Evolutionary conservation across 2,888 invertebrate genomes (phyloP).

Genomic region (Hermaeophaga mercurialis): DNA sequence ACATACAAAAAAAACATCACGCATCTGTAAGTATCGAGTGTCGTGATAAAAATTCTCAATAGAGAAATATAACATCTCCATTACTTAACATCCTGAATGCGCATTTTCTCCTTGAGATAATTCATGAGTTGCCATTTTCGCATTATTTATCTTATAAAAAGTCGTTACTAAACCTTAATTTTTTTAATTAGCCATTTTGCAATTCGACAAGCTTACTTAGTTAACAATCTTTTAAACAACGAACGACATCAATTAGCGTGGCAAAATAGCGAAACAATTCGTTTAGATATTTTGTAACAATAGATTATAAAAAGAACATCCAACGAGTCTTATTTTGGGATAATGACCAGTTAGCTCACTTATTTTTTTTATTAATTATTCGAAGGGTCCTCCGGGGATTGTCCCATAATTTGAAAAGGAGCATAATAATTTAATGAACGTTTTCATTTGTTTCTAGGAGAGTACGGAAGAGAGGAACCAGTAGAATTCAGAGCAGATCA

Average conservation of each 20-base stretch:
- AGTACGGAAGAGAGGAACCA: conserved; percentile 58
- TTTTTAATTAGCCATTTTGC: neutral
- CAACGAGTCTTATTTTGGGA: no score
- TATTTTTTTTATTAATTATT: no score
- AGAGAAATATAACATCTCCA: neutral
- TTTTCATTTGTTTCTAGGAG: conserved; percentile 53
- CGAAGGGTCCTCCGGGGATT: neutral
- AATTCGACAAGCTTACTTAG: conserved; percentile 1
- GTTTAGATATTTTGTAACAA: neutral
- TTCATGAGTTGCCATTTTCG: neutral
- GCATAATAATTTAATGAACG: neutral
- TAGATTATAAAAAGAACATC: no score
- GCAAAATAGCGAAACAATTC: neutral
- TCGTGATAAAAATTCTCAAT: neutral
- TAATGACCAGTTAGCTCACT: no score
- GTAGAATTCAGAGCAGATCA: conserved; percentile 78
- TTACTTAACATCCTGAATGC: neutral
- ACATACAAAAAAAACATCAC: no score
- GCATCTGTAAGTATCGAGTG: neutral
- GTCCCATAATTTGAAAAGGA: neutral
- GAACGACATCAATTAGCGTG: neutral
- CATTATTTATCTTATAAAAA: neutral
- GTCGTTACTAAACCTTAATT: neutral
- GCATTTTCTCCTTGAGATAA: neutral
- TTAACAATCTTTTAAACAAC: neutral